phyloP scores from a whole-genome alignment of 2,888 invertebrate species.

The Strigamia maritima region DNA sequence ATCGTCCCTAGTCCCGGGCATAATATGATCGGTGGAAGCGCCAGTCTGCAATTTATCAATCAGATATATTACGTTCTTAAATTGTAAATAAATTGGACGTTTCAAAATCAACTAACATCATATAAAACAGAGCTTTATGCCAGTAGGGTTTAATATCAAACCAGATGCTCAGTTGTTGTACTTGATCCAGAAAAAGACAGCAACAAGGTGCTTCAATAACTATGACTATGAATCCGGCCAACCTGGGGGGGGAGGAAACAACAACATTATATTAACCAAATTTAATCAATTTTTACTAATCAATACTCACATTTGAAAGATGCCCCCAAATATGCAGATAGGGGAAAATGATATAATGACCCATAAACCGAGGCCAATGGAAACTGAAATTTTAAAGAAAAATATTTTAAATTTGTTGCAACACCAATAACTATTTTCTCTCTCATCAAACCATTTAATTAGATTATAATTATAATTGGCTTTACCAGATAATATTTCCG shows the following conservation, averaged over 20 bases:
- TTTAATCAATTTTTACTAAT: conserved; percentile 45
- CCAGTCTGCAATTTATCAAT: conserved; percentile 60
- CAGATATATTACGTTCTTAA: background rate
- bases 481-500: too few relatives aligned
- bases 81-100: background rate
- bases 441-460: background rate
- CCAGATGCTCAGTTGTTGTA: conserved; percentile 75
- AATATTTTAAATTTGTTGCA: background rate
- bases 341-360: conserved; percentile 67
- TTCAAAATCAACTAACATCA: conserved; percentile 72
- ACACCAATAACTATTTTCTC: background rate
- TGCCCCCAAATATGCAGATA: conserved; percentile 69
- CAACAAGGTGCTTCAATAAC: conserved; percentile 95
- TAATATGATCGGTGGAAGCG: conserved; percentile 74
- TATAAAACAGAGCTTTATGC: conserved; percentile 82
- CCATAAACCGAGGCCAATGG: conserved; percentile 75
- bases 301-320: conserved; percentile 70
- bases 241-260: conserved; percentile 54
- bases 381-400: conserved; percentile 63
- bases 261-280: too few relatives aligned
- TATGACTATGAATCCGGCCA: conserved; percentile 82
- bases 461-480: too few relatives aligned
- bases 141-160: conserved; percentile 81
- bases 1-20: conserved; percentile 71
- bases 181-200: conserved; percentile 93